These are phyloP conservation scores for Pyrocoelia pectoralis DNA, from an alignment of 2,888 invertebrate species.

Conservation along the genomic window DNA sequence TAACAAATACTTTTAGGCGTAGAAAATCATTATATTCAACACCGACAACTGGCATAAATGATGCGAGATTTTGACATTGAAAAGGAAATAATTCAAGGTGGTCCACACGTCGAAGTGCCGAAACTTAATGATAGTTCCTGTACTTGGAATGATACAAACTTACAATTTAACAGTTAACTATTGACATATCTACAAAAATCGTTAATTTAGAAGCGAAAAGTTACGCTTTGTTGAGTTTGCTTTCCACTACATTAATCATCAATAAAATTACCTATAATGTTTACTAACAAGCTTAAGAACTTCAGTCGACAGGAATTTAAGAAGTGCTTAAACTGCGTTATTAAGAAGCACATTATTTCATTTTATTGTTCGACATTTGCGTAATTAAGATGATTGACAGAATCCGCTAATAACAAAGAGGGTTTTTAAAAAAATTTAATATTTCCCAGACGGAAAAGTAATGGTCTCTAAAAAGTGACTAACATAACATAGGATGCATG, in stretches of 20 bases:
- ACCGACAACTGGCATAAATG: conserved; percentile 17
- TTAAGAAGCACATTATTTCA: conserved; percentile 14
- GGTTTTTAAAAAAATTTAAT: conserved; percentile 17
- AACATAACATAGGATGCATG: conserved; percentile 30
- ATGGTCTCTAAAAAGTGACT: conserved; percentile 20
- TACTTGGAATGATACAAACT: neutral
- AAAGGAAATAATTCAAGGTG: conserved; percentile 31
- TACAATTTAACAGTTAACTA: neutral
- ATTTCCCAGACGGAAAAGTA: conserved; percentile 20
- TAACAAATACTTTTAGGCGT: conserved; percentile 32
- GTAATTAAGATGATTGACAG: neutral
- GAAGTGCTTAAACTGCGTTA: conserved; percentile 19
- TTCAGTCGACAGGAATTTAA: conserved; percentile 16
- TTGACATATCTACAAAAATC: conserved; percentile 2
- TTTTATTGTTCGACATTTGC: conserved; percentile 18
- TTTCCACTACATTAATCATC: conserved; percentile 7
- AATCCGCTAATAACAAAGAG: neutral
- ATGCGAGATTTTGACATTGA: conserved; percentile 23
- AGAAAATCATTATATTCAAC: conserved; percentile 32
- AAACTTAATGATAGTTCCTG: neutral
- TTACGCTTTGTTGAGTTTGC: conserved; percentile 9
- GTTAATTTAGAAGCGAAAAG: neutral
- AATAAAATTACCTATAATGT: conserved; percentile 5
- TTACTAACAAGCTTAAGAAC: conserved; percentile 19
- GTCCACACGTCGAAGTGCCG: conserved; percentile 23